Base-by-base conservation (phyloP, 2,113 vertebrate genomes). In the Labeo catla region DNA sequence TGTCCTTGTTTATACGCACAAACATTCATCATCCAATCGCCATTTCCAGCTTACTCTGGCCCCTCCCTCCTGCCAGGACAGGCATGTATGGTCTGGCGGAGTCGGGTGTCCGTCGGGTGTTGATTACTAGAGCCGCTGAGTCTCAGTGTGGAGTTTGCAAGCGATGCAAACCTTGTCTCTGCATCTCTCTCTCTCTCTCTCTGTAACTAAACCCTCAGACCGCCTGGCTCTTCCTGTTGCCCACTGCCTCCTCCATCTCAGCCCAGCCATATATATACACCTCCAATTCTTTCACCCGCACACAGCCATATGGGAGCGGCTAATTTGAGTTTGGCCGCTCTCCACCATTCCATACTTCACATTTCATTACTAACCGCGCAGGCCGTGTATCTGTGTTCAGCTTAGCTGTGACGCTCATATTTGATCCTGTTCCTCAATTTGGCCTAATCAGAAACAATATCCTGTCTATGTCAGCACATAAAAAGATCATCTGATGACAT, bases 281-380 rank as follows among this genome's bases (percentile, higher is more conserved):
- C 39, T 88, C 88, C 91, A 92, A 87, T 91, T 90, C 92, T 91
- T 90, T 90, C 74, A 34, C 49, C 88, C 76, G 87, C 50, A 23
- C 59, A 34, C 43, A 52, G 92, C 92, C 92, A 91, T 93, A 92
- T 91, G 91, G 92, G 92, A 92, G 85, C 85, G 90, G 87, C 92
- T 93, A 94, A 94, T 94, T 94, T 94, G 93, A 93, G 91, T 86
- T 90, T 90, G 90, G 91, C 91, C 89, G 81, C 86, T 89, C 90
- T 90, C 91, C 87, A 86, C 90, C 23, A 87, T 91, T 89, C 88
- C 93, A 91, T 93, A 92, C 92, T 93, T 94, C 88, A 93, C 94
- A 92, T 93, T 93, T 92, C 89, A 92, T 80, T 78, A 86, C 88
- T 68, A 86, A 89, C 73, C 84, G 85, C 91, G 90, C 84, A 86